Evolutionary conservation across 2,797 vertebrate genomes (phyloP).

Genomic region (Sandelia bainsii): DNA sequence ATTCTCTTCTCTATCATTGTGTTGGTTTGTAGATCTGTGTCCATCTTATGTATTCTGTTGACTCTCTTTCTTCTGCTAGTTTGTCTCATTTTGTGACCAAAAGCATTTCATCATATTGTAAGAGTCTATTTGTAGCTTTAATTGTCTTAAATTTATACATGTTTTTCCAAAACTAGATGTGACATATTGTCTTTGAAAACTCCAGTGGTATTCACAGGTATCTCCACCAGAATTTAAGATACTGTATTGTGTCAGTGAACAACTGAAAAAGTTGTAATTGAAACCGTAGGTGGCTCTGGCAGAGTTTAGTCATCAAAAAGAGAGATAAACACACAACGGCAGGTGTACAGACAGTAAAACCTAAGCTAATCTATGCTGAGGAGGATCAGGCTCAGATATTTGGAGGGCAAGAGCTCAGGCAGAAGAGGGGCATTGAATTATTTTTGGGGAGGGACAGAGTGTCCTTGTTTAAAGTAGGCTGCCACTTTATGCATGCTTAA

Average conservation of each 20-base stretch:
- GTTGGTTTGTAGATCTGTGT: neutral
- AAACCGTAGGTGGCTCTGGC: neutral
- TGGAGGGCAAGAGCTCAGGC: constrained; percentile 56
- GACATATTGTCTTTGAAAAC: neutral
- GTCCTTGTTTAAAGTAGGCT: constrained; percentile 74
- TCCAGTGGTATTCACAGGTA: neutral
- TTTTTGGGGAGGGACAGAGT: constrained; percentile 66
- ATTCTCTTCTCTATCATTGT: neutral
- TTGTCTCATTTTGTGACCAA: neutral
- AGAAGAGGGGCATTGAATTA: constrained; percentile 40
- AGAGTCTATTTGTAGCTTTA: neutral
- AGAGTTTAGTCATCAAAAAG: neutral
- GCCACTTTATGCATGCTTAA: constrained; percentile 44
- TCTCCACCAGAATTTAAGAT: neutral
- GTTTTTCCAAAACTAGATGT: neutral
- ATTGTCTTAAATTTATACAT: neutral
- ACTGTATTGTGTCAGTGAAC: neutral
- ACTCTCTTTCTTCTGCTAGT: neutral
- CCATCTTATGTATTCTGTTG: neutral
- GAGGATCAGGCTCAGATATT: constrained; percentile 37
- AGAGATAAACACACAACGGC: neutral
- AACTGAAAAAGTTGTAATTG: neutral
- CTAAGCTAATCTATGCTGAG: constrained; percentile 15
- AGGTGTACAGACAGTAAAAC: constrained; percentile 4
- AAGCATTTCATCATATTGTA: neutral